Percentiles rank a stretch among this genome's conserved stretches.
Evolutionary conservation across 2,113 vertebrate genomes (phyloP).

Genomic region (Miniopterus natalensis): DNA sequence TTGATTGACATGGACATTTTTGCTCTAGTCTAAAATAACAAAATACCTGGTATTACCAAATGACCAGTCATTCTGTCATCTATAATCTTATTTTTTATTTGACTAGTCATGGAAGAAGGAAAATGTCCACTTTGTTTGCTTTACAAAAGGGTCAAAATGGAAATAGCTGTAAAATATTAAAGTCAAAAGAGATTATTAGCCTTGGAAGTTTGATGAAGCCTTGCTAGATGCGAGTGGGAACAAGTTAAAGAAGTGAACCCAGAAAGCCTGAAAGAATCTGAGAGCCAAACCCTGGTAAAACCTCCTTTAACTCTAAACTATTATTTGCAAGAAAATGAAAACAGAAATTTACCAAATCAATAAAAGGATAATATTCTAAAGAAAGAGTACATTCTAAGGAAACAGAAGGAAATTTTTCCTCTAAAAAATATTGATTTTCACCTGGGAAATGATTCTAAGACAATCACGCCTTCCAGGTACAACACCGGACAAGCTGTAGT

Average conservation of each 20-base stretch:
- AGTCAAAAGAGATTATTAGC: neutral
- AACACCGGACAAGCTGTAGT: neutral
- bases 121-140: neutral
- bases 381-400: neutral
- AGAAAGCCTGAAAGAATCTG: neutral
- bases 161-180: slow-evolving; percentile 33
- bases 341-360: neutral
- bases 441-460: neutral
- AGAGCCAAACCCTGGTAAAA: neutral
- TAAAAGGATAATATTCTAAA: slow-evolving; percentile 22
- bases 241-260: slow-evolving; percentile 6
- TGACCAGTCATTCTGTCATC: neutral
- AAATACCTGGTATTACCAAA: neutral
- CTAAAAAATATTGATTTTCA: slow-evolving; percentile 11
- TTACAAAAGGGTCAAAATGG: slow-evolving; percentile 2
- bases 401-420: neutral
- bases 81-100: slow-evolving; percentile 29
- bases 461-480: neutral
- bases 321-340: slow-evolving; percentile 41
- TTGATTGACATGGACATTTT: slow-evolving; percentile 8
- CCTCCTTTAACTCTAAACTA: neutral
- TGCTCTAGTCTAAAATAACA: neutral
- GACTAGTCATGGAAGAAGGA: neutral
- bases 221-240: neutral
- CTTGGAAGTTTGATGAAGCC: neutral